Base-by-base conservation (phyloP, 2,113 vertebrate genomes). In the Archocentrus centrarchus region DNA sequence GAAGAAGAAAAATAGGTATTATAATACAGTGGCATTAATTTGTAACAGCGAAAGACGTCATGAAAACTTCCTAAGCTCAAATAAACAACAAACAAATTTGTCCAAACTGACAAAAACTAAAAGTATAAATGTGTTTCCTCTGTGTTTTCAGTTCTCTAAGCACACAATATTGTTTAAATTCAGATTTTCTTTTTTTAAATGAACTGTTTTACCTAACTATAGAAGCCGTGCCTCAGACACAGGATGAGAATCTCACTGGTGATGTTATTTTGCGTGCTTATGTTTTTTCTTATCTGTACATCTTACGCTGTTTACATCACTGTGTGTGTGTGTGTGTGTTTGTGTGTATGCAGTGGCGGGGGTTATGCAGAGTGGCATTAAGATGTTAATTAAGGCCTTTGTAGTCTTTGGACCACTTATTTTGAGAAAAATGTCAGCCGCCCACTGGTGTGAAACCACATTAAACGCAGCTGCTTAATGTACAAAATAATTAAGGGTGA, bases 311-410 rank as follows among this genome's bases (percentile, higher is more conserved):
- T 53, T 39, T 50, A 68, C 66, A 35, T 88, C 84, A 47, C 24
- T 32, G 35, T 24, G 7, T 27, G 47, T 32, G 30, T 27, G 39
- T 84, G 58, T 32, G 9, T 77, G 53, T 81, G 63, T 79, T 37
- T 24, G 7, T 3, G 37, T 77, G 20, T 59, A 7, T 57, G 32
- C 55, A 55, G 50, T 41, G 37, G 60, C 37, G 11, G 18, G 37
- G 32, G 53, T 70, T 62, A 68, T 58, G 17, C 57, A 37, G 44
- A 82, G 81, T 73, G 60, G 59, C 80, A 87, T 81, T 86, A 86
- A 80, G 80, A 83, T 84, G 81, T 89, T 86, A 89, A 92, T 92
- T 89, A 92, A 87, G 68, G 55, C 39, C 78, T 88, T 77, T 93
- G 87, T 82, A 75, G 59, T 92, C 83, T 84, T 80, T 14, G 2